Percentiles rank a stretch among this genome's conserved stretches.
Conservation (phyloP, 1,140 invertebrate species). For the Drosophila leontia region DNA sequence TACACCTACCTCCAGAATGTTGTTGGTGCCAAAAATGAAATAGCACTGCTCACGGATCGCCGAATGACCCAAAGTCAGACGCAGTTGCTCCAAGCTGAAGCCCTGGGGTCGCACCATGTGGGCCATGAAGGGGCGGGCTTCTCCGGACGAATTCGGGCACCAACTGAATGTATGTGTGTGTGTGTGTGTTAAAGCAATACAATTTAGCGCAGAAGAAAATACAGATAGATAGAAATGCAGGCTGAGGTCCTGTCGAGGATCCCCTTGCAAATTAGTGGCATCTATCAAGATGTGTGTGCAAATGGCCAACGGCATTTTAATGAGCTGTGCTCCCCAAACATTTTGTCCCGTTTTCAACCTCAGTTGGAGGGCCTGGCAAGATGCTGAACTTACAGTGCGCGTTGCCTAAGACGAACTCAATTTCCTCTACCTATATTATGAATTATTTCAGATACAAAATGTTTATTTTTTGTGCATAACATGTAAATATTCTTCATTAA, state of each 20-base stretch:
- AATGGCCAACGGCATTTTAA: conserved; percentile 65
- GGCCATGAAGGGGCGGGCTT: neutral
- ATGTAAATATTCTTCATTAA: neutral
- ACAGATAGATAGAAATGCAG: neutral
- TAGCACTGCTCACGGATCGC: conserved; percentile 35
- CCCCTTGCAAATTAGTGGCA: conserved; percentile 31
- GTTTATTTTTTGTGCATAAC: too few species aligned
- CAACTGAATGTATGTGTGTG: neutral
- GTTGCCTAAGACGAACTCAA: neutral
- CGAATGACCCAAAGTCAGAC: conserved; percentile 32
- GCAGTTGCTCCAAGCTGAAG: conserved; percentile 57
- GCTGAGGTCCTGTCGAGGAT: conserved; percentile 9
- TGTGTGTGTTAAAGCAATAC: neutral
- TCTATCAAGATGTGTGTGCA: conserved; percentile 30
- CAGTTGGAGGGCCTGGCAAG: conserved; percentile 24
- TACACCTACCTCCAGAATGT: conserved; percentile 49
- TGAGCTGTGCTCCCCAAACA: conserved; percentile 53
- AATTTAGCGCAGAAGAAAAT: neutral
- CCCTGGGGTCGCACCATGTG: conserved; percentile 59
- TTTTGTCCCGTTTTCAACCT: conserved; percentile 54
- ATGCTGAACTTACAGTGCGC: conserved; percentile 16
- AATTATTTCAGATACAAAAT: neutral
- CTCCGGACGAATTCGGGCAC: neutral
- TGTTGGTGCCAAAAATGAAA: conserved; percentile 50
- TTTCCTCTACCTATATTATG: neutral